Percentiles rank a stretch among this genome's conserved stretches.
Evolutionary conservation across 2,888 invertebrate genomes (phyloP).

Genomic region (Maniola hyperantus): DNA sequence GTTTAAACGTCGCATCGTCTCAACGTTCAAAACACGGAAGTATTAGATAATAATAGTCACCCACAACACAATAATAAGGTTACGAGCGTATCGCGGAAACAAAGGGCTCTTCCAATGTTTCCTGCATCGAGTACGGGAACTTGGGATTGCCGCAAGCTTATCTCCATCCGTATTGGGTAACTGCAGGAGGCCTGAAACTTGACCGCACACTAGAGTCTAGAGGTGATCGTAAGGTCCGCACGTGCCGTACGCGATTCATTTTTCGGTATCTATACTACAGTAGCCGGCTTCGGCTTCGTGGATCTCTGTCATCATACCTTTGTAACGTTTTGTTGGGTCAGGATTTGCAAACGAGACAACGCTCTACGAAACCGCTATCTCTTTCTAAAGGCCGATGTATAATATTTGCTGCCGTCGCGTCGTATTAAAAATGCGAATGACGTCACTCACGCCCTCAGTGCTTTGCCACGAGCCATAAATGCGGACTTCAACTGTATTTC

Average conservation of each 20-base stretch:
- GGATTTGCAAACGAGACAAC: too few species aligned
- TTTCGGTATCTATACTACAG: too few species aligned
- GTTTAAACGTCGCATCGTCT: not conserved
- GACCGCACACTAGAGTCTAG: not conserved
- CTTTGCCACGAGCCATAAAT: too few species aligned
- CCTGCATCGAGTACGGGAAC: slow-evolving; percentile 46
- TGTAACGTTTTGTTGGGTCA: too few species aligned
- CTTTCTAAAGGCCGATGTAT: too few species aligned
- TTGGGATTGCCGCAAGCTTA: slow-evolving; percentile 48
- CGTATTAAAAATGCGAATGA: not conserved
- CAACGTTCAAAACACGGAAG: slow-evolving; percentile 17
- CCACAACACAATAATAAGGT: slow-evolving; percentile 28
- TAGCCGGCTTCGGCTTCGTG: too few species aligned
- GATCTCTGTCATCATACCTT: too few species aligned
- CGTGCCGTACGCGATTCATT: not conserved
- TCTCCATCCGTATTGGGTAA: slow-evolving; percentile 61
- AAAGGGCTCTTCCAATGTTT: slow-evolving; percentile 34
- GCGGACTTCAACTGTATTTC: too few species aligned
- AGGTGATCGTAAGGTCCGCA: not conserved
- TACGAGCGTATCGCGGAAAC: slow-evolving; percentile 35
- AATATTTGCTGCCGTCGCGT: too few species aligned
- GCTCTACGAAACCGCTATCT: too few species aligned
- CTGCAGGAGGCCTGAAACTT: slow-evolving; percentile 48
- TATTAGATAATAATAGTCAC: slow-evolving; percentile 18
- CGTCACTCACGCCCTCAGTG: too few species aligned